These are phyloP conservation scores for Zelleria hepariella DNA, from an alignment of 2,888 invertebrate species.

Conservation along the genomic window DNA sequence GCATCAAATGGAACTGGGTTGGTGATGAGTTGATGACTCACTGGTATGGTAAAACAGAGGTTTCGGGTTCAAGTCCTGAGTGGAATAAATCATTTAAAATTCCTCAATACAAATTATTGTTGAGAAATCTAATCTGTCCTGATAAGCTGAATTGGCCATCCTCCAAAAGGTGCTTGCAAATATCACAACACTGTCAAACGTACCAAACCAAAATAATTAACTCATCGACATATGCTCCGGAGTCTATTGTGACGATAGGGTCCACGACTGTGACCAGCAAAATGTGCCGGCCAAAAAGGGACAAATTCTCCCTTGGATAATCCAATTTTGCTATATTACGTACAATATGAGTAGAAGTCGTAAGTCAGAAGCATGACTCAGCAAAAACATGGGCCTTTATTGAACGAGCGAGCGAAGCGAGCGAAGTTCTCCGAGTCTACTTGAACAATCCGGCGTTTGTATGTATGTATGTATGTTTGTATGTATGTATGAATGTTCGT, in stretches of 20 bases:
- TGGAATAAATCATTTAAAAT: too few species aligned
- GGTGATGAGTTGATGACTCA: too few species aligned
- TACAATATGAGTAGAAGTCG: neutral
- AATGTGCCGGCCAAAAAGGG: conserved; percentile 45
- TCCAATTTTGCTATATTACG: conserved; percentile 56
- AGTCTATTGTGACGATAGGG: conserved; percentile 26
- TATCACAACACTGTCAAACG: conserved; percentile 47
- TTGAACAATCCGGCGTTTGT: too few species aligned
- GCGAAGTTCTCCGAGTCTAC: too few species aligned
- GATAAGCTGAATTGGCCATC: neutral
- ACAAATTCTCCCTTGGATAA: conserved; percentile 38
- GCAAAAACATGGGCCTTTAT: too few species aligned
- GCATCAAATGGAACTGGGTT: too few species aligned
- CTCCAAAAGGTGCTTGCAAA: conserved; percentile 13
- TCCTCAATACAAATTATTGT: too few species aligned
- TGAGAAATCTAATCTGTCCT: neutral
- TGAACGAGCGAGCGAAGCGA: too few species aligned
- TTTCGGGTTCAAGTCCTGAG: too few species aligned
- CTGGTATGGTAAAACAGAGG: too few species aligned
- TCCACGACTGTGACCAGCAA: conserved; percentile 22
- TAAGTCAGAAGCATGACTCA: neutral
- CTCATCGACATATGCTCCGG: conserved; percentile 30
- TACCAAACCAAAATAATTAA: conserved; percentile 38
- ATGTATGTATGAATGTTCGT: too few species aligned
- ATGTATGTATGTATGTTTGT: too few species aligned